Evolutionary conservation across 2,113 vertebrate species (phyloP).

Genomic region (Lamprologus callipterus): DNA sequence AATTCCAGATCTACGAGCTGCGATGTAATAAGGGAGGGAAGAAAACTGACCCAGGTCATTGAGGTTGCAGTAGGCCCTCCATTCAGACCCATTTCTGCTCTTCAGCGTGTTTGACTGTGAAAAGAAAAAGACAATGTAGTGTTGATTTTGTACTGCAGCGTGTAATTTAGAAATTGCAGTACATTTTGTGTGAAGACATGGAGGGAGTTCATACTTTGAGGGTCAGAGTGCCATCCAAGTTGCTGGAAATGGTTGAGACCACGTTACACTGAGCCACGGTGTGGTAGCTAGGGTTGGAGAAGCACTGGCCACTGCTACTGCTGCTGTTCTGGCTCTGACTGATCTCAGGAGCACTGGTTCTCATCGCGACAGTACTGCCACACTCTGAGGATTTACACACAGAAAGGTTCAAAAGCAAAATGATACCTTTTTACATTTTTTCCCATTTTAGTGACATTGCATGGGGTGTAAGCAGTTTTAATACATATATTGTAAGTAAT

Average conservation of each 20-base stretch:
- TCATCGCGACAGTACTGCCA: slow-evolving; percentile 62
- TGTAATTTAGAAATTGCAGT: background rate
- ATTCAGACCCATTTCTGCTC: slow-evolving; percentile 81
- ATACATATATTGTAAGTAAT: background rate
- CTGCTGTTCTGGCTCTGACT: slow-evolving; percentile 62
- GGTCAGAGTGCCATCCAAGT: slow-evolving; percentile 84
- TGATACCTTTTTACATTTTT: background rate
- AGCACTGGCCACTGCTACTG: slow-evolving; percentile 75
- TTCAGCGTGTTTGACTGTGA: slow-evolving; percentile 84
- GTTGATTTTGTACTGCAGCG: background rate
- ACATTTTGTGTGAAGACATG: background rate
- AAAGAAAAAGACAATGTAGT: slow-evolving; percentile 31
- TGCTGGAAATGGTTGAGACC: slow-evolving; percentile 82
- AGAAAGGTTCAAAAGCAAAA: background rate
- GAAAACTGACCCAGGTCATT: slow-evolving; percentile 88
- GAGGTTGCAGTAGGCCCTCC: slow-evolving; percentile 92
- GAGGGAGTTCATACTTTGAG: slow-evolving; percentile 75
- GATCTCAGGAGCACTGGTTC: slow-evolving; percentile 50
- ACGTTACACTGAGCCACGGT: slow-evolving; percentile 83
- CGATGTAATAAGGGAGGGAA: background rate
- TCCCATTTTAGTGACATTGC: background rate
- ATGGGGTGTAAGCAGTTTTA: background rate
- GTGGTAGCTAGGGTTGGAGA: slow-evolving; percentile 94
- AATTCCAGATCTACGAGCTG: background rate
- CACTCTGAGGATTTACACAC: slow-evolving; percentile 51